phyloP scores from a whole-genome alignment of 1,140 invertebrate genomes.

The Lepidurus couesii region DNA sequence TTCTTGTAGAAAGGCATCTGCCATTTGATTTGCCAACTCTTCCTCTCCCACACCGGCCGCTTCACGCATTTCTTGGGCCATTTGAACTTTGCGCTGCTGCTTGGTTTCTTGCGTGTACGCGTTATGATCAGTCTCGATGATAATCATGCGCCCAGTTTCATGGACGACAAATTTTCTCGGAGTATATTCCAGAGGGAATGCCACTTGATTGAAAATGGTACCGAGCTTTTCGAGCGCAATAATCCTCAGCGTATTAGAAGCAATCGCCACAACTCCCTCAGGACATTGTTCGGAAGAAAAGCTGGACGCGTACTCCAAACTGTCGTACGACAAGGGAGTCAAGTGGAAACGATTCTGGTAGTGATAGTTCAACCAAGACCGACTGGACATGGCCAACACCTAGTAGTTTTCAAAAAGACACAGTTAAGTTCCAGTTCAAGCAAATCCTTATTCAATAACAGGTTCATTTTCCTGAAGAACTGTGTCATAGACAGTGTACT shows the following conservation, averaged over 20 bases:
- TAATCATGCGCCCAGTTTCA: conserved; percentile 84
- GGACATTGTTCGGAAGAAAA: conserved; percentile 99
- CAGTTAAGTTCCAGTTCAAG: not conserved
- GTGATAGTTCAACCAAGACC: conserved; percentile 97
- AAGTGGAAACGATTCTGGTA: conserved; percentile 96
- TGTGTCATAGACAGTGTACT: conserved; percentile 5
- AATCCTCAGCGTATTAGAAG: conserved; percentile 94
- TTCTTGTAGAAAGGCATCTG: conserved; percentile 90
- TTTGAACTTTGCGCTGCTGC: conserved; percentile 72
- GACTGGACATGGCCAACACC: conserved; percentile 92
- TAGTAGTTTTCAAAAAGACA: conserved; percentile 38
- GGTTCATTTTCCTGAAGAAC: not conserved
- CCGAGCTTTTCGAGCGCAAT: conserved; percentile 96
- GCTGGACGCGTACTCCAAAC: conserved; percentile 93
- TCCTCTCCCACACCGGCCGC: conserved; percentile 91
- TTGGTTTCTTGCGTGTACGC: conserved; percentile 97
- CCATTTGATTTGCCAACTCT: conserved; percentile 92
- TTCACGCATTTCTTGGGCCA: conserved; percentile 90
- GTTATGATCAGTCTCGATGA: conserved; percentile 97
- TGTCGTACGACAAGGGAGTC: conserved; percentile 92
- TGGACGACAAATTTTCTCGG: conserved; percentile 93
- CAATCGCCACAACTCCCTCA: conserved; percentile 98
- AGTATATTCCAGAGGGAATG: conserved; percentile 87
- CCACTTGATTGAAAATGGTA: conserved; percentile 95
- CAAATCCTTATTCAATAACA: no score